Base-by-base conservation (phyloP, 2,888 invertebrate genomes). In the Melieria crassipennis region DNA sequence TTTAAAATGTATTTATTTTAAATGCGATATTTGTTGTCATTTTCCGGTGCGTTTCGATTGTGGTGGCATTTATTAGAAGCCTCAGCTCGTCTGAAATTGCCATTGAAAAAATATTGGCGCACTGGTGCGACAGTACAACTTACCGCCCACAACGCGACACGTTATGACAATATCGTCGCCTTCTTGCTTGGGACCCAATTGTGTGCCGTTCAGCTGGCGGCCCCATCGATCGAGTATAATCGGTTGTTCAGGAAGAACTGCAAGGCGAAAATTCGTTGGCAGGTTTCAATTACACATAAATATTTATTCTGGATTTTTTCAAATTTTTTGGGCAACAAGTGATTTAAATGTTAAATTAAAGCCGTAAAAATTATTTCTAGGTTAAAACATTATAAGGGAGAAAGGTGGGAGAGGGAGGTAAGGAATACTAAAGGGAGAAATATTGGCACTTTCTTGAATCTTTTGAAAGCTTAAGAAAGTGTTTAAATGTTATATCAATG, bases 211-310 rank as follows among this genome's bases (percentile, higher is more conserved):
- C 84, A 95, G 89, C 85, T 92, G 91, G 78, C 93, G 91, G 64
- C 95, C 95, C 91, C 92, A 93, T 77, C 93, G 91, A 88, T 96
- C 94, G 82, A 95, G 89, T 81, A 96, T 94, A 78, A 93, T 91
- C 58, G 95, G 94, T 84, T 92, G 92, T 84, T 95, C 94, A 7
- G 96, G 96, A 76, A 95, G 94, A 82, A 96, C 96, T 96, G 91
- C 47, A 78, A 78, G 16, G 5, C 62, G 58, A 9, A 46, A 47
- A 30, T 62, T 13, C 9, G 47, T 46, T 62, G 10, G 16, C 16
- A 9, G 2, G 4, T 47, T 13, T 43, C 47, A 10, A 13, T 11
- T 13, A 60, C 9, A 5, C n/a, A 60, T 9, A n/a, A 60, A n/a
- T 45, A 7, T n/a, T 45, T 30, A 4, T n/a, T 45, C n/a, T 1